Evolutionary conservation across 2,113 vertebrate species (phyloP).

Genomic region (Monarcha castaneiventris): DNA sequence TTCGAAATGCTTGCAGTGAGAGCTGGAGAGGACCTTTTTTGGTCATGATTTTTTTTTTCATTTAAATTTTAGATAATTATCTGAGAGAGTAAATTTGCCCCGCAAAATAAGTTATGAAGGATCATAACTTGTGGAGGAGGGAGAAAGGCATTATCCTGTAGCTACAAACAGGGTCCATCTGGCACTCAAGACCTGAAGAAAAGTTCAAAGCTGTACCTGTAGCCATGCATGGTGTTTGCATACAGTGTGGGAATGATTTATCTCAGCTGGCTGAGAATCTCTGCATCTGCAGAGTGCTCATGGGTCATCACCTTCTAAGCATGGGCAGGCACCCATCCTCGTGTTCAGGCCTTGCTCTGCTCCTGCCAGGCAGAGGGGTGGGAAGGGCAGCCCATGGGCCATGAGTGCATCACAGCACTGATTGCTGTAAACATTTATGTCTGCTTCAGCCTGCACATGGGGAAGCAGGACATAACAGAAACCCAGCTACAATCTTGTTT

Average conservation of each 20-base stretch:
- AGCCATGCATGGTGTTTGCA: background rate
- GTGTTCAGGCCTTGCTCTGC: background rate
- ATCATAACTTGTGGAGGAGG: background rate
- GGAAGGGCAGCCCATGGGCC: background rate
- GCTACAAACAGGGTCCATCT: background rate
- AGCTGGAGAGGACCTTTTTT: background rate
- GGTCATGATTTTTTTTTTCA: too few relatives aligned
- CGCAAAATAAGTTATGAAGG: background rate
- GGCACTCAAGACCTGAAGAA: background rate
- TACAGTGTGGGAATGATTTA: background rate
- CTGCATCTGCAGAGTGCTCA: background rate
- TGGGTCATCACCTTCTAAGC: background rate
- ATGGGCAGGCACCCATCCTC: background rate
- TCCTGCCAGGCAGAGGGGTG: background rate
- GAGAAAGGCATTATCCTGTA: background rate
- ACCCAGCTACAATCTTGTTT: background rate
- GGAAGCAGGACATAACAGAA: background rate
- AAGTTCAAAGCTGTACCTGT: background rate
- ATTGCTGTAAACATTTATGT: conserved; percentile 8
- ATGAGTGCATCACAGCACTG: background rate
- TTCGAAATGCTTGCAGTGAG: background rate
- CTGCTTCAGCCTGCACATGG: background rate
- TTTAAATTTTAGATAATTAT: background rate
- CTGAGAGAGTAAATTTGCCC: background rate
- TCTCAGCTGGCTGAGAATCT: background rate